Percentiles rank a stretch among this genome's conserved stretches.
Evolutionary conservation across 64 coral and sea anemone genomes (phyloP).

Genomic region (Porites lutea): DNA sequence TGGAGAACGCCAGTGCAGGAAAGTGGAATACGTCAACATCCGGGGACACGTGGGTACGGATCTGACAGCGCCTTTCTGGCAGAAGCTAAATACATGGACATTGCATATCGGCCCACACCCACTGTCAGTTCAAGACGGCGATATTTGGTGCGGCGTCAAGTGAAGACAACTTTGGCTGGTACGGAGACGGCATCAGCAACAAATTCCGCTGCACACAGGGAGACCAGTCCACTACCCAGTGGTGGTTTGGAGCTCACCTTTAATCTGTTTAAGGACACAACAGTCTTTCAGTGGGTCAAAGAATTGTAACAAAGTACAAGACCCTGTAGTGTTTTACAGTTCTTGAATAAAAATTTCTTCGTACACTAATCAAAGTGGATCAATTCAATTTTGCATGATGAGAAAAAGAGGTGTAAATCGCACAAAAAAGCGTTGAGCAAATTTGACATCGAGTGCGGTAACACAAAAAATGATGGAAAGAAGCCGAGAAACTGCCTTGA

Average conservation of each 20-base stretch:
- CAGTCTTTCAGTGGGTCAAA: neutral
- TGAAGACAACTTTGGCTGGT: slow-evolving; percentile 84
- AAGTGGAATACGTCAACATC: slow-evolving; percentile 69
- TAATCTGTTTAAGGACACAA: neutral
- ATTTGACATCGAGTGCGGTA: no score
- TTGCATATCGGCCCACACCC: slow-evolving; percentile 17
- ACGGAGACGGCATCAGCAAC: neutral
- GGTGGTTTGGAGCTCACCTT: slow-evolving; percentile 57
- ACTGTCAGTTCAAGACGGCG: slow-evolving; percentile 28
- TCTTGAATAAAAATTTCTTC: no score
- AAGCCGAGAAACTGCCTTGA: no score
- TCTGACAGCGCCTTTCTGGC: slow-evolving; percentile 34
- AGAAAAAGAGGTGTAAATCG: no score
- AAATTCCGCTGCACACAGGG: slow-evolving; percentile 59
- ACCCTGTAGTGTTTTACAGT: no score
- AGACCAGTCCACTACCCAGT: slow-evolving; percentile 23
- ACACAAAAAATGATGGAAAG: no score
- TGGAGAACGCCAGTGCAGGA: slow-evolving; percentile 51
- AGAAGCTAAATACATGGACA: neutral
- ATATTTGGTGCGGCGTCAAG: neutral
- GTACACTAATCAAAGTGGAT: no score
- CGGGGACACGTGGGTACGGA: slow-evolving; percentile 35
- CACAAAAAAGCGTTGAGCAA: no score
- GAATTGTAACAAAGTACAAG: neutral
- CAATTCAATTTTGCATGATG: no score